These are phyloP conservation scores for Periparus ater DNA, from an alignment of 2,797 vertebrate species.

Conservation along the genomic window DNA sequence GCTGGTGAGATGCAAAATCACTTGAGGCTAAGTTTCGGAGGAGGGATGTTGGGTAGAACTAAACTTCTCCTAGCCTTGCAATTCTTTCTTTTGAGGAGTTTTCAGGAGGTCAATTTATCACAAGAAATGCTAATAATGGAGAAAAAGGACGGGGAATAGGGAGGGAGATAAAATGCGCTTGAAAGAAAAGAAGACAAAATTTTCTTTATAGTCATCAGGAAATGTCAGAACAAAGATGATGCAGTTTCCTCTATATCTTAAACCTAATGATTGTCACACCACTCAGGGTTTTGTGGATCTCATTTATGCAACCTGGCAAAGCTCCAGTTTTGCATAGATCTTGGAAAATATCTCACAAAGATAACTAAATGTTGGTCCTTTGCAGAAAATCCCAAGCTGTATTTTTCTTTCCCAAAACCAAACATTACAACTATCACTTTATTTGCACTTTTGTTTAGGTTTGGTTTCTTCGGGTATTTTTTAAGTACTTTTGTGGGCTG, in stretches of 20 bases:
- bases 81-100: not conserved
- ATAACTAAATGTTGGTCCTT: not conserved
- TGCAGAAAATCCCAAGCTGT: not conserved
- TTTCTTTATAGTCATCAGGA: not conserved
- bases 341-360: not conserved
- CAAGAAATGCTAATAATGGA: not conserved
- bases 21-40: not conserved
- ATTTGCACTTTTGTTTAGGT: not conserved
- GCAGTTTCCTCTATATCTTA: not conserved
- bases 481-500: not conserved
- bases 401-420: not conserved
- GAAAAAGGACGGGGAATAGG: not conserved
- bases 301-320: not conserved
- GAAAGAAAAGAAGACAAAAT: not conserved
- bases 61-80: not conserved
- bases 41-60: not conserved
- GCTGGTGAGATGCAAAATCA: not conserved
- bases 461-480: not conserved
- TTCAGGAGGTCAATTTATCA: not conserved
- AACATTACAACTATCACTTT: not conserved
- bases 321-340: not conserved
- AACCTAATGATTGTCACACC: not conserved
- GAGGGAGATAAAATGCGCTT: not conserved
- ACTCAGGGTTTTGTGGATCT: not conserved
- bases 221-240: not conserved